Conservation (phyloP, 2,113 vertebrate species). For the Hippocampus abdominalis region DNA sequence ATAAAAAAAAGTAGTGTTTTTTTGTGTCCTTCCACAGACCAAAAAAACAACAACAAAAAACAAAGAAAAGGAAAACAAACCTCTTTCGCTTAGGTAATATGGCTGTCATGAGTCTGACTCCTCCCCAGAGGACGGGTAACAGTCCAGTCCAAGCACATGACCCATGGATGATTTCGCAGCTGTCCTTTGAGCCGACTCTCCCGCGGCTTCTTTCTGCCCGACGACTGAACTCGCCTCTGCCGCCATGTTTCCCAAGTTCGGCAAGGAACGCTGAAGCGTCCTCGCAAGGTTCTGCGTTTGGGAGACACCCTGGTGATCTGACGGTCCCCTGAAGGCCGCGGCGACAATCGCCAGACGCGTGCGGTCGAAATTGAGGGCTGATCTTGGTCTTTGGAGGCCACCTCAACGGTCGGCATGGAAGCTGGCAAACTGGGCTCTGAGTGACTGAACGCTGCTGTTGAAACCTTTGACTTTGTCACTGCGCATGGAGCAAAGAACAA, state of each 20-base stretch:
- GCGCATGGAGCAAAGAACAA: background rate
- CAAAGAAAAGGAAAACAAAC: background rate
- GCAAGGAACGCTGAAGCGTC: conserved; percentile 63
- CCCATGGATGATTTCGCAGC: conserved; percentile 1
- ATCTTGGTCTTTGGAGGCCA: conserved; percentile 53
- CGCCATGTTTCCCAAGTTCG: conserved; percentile 54
- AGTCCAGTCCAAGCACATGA: conserved; percentile 68
- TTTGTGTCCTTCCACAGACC: background rate
- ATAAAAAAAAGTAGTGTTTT: background rate
- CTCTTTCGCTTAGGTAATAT: background rate
- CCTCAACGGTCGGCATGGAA: conserved; percentile 7
- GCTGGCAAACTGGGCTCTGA: conserved; percentile 1
- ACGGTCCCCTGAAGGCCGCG: conserved; percentile 52
- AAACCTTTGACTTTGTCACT: background rate
- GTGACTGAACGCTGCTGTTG: background rate
- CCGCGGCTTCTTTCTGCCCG: background rate
- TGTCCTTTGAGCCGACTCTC: background rate
- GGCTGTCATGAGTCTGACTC: conserved; percentile 39
- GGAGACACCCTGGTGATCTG: conserved; percentile 19
- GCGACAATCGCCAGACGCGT: conserved; percentile 61
- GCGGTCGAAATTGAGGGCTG: conserved; percentile 70
- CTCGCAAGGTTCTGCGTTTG: conserved; percentile 50
- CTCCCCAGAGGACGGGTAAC: conserved; percentile 76
- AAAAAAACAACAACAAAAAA: too few species aligned
- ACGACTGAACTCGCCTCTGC: background rate